These are phyloP conservation scores for Selene dorsalis DNA, from an alignment of 2,797 vertebrate genomes.

Conservation along the genomic window DNA sequence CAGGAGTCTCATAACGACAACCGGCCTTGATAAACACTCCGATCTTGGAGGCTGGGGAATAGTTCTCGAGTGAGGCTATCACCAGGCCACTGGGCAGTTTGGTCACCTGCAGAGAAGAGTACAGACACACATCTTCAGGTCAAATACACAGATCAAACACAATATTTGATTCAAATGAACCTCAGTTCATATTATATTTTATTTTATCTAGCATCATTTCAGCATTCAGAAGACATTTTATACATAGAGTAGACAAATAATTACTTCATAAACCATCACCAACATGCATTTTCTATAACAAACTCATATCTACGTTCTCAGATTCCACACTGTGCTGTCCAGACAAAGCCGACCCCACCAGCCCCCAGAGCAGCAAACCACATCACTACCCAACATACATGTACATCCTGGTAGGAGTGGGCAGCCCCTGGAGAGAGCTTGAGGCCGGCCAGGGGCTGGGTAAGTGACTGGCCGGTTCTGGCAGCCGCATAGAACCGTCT, in stretches of 20 bases:
- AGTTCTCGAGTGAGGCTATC: constrained; percentile 94
- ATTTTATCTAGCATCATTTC: background rate
- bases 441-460: constrained; percentile 68
- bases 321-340: background rate
- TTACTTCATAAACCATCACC: background rate
- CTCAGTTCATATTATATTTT: background rate
- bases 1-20: constrained; percentile 89
- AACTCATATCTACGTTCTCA: background rate
- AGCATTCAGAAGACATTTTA: background rate
- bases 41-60: constrained; percentile 91
- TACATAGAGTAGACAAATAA: background rate
- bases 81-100: constrained; percentile 93
- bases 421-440: constrained; percentile 63
- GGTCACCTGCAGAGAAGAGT: constrained; percentile 75
- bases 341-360: constrained; percentile 2
- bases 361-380: constrained; percentile 9
- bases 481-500: constrained; percentile 66
- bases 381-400: constrained; percentile 71
- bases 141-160: background rate
- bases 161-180: background rate
- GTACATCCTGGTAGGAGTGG: constrained; percentile 69
- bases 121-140: accelerated
- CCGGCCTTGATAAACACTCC: constrained; percentile 92
- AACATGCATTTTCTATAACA: background rate
- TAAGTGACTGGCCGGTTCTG: constrained; percentile 64